Percentiles rank a stretch among this genome's conserved stretches.
phyloP scores from a whole-genome alignment of 2,888 invertebrate genomes.

The Clunio marinus region DNA sequence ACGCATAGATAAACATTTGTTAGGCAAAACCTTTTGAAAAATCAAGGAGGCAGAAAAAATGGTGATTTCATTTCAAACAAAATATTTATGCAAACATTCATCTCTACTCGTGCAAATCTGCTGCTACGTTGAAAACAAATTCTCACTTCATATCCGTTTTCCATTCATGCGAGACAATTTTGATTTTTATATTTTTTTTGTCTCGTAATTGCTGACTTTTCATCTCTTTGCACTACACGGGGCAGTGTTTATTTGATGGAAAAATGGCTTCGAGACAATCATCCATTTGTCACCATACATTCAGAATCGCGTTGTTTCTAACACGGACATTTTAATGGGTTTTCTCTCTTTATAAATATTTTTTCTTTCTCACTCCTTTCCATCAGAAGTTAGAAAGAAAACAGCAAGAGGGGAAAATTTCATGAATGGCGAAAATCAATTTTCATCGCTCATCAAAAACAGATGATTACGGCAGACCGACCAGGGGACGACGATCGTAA shows the following conservation, averaged over 20 bases:
- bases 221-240: background rate
- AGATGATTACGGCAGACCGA: slow-evolving; percentile 26
- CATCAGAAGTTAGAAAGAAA: background rate
- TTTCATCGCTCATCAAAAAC: slow-evolving; percentile 38
- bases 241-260: slow-evolving; percentile 20
- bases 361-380: too few species aligned
- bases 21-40: slow-evolving; percentile 33
- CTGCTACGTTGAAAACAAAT: background rate
- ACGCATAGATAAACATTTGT: too few species aligned
- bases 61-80: slow-evolving; percentile 20
- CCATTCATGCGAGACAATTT: slow-evolving; percentile 20
- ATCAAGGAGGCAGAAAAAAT: slow-evolving; percentile 28
- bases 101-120: background rate
- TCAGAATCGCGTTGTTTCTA: background rate
- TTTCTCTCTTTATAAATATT: too few species aligned
- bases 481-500: background rate
- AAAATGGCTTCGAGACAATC: slow-evolving; percentile 19
- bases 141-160: background rate
- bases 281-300: slow-evolving; percentile 35
- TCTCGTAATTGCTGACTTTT: background rate
- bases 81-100: slow-evolving; percentile 25
- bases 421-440: slow-evolving; percentile 31
- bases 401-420: slow-evolving; percentile 1
- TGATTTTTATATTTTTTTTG: background rate
- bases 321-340: slow-evolving; percentile 4